Conservation (phyloP, 2,113 vertebrate species). For the Saguinus imperator region DNA sequence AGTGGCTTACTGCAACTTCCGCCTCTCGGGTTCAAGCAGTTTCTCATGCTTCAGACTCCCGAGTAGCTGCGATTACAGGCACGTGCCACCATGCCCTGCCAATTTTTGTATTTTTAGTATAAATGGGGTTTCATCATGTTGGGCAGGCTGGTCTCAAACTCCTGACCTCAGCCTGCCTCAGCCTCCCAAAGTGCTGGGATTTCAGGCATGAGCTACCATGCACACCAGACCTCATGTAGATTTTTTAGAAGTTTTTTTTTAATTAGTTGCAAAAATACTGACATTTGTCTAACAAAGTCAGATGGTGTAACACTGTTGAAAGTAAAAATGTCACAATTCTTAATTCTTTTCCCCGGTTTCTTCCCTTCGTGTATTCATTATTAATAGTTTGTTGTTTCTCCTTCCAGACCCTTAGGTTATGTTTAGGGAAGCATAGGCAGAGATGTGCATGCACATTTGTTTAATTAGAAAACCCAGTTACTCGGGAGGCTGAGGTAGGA, state of each 20-base stretch:
- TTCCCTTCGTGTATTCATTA: not conserved
- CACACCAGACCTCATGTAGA: not conserved
- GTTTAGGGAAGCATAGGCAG: not conserved
- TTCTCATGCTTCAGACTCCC: too few relatives aligned
- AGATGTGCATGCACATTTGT: not conserved
- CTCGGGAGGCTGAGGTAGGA: too few relatives aligned
- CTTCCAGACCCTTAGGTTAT: not conserved
- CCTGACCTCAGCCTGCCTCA: not conserved
- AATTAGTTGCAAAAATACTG: not conserved
- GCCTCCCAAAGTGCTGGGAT: not conserved
- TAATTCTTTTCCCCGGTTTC: not conserved
- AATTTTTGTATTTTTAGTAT: not conserved
- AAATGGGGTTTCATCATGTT: not conserved
- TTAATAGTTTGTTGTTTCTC: not conserved
- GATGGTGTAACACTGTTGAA: not conserved
- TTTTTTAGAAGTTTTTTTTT: not conserved
- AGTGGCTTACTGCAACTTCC: too few relatives aligned
- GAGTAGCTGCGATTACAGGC: too few relatives aligned
- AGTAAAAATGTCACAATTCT: not conserved
- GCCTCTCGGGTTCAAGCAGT: too few relatives aligned
- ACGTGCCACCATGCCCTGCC: too few relatives aligned
- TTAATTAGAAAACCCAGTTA: not conserved
- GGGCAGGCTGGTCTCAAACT: not conserved
- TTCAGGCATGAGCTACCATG: not conserved
- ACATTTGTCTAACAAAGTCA: not conserved